phyloP scores from a whole-genome alignment of 2,113 vertebrate species.

The Myrmecophaga tridactyla region DNA sequence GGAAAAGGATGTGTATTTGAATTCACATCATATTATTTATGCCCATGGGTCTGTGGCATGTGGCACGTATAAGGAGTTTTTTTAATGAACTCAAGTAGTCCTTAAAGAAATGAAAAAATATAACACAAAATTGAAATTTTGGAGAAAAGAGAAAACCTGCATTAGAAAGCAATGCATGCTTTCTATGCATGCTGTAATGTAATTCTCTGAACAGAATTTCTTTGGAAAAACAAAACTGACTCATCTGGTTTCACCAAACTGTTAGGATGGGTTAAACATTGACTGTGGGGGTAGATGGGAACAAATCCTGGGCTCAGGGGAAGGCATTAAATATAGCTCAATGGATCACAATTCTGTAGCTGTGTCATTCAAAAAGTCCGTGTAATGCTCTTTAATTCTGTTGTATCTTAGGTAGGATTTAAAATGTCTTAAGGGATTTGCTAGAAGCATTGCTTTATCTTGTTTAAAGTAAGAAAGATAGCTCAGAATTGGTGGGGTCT shows the following conservation, averaged over 20 bases:
- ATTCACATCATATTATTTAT: constrained; percentile 67
- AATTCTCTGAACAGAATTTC: constrained; percentile 25
- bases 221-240: background rate
- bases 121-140: background rate
- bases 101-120: constrained; percentile 38
- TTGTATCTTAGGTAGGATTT: constrained; percentile 44
- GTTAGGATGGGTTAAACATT: background rate
- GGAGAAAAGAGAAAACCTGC: constrained; percentile 14
- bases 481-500: background rate
- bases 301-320: background rate
- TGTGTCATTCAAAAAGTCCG: background rate
- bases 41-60: constrained; percentile 35
- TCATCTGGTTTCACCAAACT: background rate
- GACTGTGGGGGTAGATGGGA: background rate
- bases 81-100: background rate
- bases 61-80: constrained; percentile 62
- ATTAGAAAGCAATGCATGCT: background rate
- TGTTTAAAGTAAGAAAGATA: background rate
- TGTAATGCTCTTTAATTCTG: constrained; percentile 56
- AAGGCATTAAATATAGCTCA: background rate
- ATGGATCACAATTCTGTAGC: constrained; percentile 16
- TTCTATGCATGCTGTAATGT: too few species aligned
- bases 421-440: constrained; percentile 52
- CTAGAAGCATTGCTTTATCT: constrained; percentile 37
- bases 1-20: constrained; percentile 73